phyloP scores from a whole-genome alignment of 2,888 invertebrate genomes.

The Augochlorella aurata region DNA sequence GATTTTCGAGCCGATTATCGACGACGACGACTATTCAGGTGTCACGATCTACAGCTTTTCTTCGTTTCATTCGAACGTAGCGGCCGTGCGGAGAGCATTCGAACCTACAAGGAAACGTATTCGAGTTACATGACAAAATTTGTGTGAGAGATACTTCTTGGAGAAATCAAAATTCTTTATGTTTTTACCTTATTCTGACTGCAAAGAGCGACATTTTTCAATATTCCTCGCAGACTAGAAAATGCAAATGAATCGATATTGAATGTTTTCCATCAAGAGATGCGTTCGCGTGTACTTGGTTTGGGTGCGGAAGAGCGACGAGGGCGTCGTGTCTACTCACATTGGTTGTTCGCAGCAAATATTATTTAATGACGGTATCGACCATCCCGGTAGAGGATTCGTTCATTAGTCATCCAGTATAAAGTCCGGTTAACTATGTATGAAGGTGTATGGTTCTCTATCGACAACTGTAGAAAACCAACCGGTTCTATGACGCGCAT shows the following conservation, averaged over 20 bases:
- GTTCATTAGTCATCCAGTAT: conserved; percentile 20
- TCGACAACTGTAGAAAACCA: not conserved
- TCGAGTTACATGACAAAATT: not conserved
- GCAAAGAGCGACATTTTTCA: not conserved
- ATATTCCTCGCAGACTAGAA: too few species aligned
- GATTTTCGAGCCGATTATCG: conserved; percentile 49
- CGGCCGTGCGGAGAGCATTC: not conserved
- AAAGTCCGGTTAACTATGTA: conserved; percentile 33
- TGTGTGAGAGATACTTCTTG: not conserved
- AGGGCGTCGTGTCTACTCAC: not conserved
- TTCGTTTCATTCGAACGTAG: not conserved
- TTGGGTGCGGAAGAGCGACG: too few species aligned
- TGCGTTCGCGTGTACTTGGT: too few species aligned
- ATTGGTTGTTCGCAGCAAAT: not conserved
- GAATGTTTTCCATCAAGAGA: too few species aligned
- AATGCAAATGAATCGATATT: too few species aligned
- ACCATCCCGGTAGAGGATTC: not conserved
- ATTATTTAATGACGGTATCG: not conserved
- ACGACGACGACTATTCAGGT: not conserved
- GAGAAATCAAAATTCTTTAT: not conserved
- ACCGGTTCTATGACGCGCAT: not conserved
- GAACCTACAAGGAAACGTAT: not conserved
- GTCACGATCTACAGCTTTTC: not conserved
- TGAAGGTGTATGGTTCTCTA: conserved; percentile 24
- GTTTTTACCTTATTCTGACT: not conserved